These are phyloP conservation scores for Cyphomyrmex costatus DNA, from an alignment of 1,140 invertebrate species.

Conservation along the genomic window DNA sequence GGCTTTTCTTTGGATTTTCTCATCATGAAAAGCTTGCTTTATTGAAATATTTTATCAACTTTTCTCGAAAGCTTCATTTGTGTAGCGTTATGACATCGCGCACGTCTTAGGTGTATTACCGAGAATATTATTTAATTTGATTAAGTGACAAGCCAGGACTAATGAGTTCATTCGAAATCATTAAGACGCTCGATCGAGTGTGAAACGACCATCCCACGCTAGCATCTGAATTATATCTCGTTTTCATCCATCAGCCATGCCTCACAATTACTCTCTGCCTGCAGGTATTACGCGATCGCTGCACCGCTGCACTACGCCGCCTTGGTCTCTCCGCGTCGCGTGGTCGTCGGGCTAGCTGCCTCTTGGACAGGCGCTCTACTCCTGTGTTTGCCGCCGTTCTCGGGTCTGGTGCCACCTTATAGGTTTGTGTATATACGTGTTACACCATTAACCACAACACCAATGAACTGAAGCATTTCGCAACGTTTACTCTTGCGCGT, in stretches of 20 bases:
- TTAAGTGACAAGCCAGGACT: neutral
- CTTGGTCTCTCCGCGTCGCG: constrained; percentile 89
- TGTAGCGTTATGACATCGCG: neutral
- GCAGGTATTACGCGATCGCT: constrained; percentile 91
- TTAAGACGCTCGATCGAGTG: neutral
- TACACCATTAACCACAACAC: constrained; percentile 22
- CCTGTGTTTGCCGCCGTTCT: constrained; percentile 85
- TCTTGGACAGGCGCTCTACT: constrained; percentile 86
- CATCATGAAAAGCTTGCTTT: constrained; percentile 7
- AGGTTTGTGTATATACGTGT: constrained; percentile 67
- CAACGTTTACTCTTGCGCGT: neutral
- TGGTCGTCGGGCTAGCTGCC: constrained; percentile 84
- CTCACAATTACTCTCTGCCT: constrained; percentile 46
- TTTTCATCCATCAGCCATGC: neutral
- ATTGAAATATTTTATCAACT: neutral
- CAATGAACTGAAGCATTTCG: neutral
- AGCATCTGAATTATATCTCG: neutral
- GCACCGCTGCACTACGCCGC: constrained; percentile 92
- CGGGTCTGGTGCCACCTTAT: constrained; percentile 84
- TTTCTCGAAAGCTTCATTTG: neutral
- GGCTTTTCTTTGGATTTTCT: neutral
- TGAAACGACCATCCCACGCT: neutral
- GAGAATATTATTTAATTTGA: neutral
- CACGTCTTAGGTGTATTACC: neutral
- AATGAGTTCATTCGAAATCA: neutral